Percentiles rank a stretch among this genome's conserved stretches.
These are phyloP conservation scores for Anastatus disparis DNA, from an alignment of 1,140 invertebrate species.

Conservation along the genomic window DNA sequence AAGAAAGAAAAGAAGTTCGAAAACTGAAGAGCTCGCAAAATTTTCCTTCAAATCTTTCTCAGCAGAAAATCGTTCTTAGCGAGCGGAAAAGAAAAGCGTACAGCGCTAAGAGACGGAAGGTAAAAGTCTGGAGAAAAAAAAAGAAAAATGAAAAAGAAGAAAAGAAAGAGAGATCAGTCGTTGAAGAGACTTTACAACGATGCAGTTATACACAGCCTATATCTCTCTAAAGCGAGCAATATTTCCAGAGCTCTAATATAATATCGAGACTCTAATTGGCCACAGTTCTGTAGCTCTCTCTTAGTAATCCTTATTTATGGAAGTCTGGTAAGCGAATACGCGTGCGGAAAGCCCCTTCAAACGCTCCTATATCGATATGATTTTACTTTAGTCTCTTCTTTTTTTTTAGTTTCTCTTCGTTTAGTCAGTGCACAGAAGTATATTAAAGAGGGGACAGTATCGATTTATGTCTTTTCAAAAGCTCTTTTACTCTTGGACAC, in stretches of 20 bases:
- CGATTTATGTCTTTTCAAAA: constrained; percentile 13
- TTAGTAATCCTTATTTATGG: constrained; percentile 40
- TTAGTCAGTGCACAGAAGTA: too few species aligned
- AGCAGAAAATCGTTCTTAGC: neutral
- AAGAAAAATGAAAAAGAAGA: neutral
- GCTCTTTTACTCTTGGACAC: neutral
- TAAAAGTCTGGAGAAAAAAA: neutral
- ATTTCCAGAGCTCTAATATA: constrained; percentile 33
- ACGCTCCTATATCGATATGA: constrained; percentile 19
- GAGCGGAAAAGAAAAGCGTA: too few species aligned
- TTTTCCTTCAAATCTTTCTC: too few species aligned
- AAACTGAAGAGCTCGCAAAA: neutral
- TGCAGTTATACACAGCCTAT: neutral
- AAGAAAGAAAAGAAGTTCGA: neutral
- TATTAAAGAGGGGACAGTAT: constrained; percentile 4
- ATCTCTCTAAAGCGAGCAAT: constrained; percentile 8
- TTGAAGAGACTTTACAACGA: constrained; percentile 20
- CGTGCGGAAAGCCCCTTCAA: neutral
- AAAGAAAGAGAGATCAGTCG: neutral
- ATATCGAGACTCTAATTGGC: constrained; percentile 38
- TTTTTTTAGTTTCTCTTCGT: neutral
- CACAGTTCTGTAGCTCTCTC: neutral
- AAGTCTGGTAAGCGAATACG: too few species aligned
- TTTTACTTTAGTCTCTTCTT: neutral
- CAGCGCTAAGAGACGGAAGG: too few species aligned